Conservation (phyloP, 2,888 invertebrate genomes). For the Pediacus dermestoides region DNA sequence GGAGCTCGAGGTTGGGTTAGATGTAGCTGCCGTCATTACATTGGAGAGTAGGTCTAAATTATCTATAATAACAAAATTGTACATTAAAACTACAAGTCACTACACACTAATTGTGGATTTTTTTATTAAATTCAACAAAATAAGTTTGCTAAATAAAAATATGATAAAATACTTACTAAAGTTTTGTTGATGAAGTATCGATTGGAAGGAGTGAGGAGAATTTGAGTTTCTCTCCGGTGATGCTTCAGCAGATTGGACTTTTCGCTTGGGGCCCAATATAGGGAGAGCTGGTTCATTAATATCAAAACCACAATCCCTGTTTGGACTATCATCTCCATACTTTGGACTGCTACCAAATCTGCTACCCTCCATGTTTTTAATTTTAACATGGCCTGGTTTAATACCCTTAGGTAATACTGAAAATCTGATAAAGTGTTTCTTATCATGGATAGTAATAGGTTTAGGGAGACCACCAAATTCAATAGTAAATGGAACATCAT, state of each 20-base stretch:
- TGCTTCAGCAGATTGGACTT: not conserved
- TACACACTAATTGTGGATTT: conserved; percentile 2
- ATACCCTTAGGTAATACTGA: conserved; percentile 72
- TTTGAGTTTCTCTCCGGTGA: conserved; percentile 38
- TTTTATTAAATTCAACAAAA: conserved; percentile 5
- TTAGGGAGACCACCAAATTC: conserved; percentile 83
- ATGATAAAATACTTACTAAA: conserved; percentile 39
- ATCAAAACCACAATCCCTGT: conserved; percentile 20
- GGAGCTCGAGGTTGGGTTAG: conserved; percentile 51
- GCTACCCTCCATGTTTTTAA: conserved; percentile 69
- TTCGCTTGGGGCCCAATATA: conserved; percentile 4
- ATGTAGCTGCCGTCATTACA: conserved; percentile 60
- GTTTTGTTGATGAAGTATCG: conserved; percentile 40
- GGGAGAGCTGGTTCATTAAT: conserved; percentile 40
- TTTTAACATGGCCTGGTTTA: conserved; percentile 65
- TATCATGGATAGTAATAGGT: conserved; percentile 69
- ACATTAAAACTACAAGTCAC: conserved; percentile 2
- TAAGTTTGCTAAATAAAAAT: conserved; percentile 8
- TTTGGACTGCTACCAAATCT: conserved; percentile 18
- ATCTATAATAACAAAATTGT: conserved; percentile 42
- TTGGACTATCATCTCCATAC: conserved; percentile 35
- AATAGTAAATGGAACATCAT: conserved; percentile 72
- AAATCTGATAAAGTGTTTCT: conserved; percentile 76
- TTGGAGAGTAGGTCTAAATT: conserved; percentile 64
- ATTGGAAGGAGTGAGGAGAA: conserved; percentile 43